phyloP scores from a whole-genome alignment of 2,113 vertebrate species.

The Sinocyclocheilus anophthalmus region DNA sequence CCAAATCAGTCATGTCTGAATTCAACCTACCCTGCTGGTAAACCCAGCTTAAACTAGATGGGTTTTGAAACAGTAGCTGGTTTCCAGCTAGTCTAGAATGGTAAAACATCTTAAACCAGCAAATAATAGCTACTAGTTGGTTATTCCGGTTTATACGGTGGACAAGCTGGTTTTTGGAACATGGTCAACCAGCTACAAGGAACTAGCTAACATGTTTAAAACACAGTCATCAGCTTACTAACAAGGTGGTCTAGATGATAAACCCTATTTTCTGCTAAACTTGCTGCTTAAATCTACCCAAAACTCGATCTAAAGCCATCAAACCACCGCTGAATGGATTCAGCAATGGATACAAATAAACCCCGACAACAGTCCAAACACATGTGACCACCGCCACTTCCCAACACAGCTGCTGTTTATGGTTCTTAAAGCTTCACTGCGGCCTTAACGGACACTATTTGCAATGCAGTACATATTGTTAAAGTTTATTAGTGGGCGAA shows the following conservation, averaged over 20 bases:
- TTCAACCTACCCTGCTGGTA: neutral
- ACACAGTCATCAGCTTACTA: neutral
- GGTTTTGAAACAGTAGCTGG: neutral
- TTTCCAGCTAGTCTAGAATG: neutral
- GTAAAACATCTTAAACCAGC: neutral
- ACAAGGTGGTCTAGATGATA: neutral
- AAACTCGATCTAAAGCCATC: neutral
- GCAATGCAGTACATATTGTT: neutral
- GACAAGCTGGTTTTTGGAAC: neutral
- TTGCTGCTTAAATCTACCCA: neutral
- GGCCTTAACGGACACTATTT: neutral
- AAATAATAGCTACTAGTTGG: neutral
- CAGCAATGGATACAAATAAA: constrained; percentile 18
- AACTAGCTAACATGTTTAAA: neutral
- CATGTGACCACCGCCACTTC: constrained; percentile 34
- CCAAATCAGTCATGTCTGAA: neutral
- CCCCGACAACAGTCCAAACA: constrained; percentile 29
- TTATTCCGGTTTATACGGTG: neutral
- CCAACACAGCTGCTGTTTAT: neutral
- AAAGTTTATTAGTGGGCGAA: neutral
- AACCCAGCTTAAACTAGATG: neutral
- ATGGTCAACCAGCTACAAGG: neutral
- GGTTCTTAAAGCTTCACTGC: neutral
- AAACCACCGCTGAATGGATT: neutral
- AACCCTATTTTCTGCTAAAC: neutral